These are phyloP conservation scores for Hoplodrina blanda DNA, from an alignment of 2,888 invertebrate genomes.

Conservation along the genomic window DNA sequence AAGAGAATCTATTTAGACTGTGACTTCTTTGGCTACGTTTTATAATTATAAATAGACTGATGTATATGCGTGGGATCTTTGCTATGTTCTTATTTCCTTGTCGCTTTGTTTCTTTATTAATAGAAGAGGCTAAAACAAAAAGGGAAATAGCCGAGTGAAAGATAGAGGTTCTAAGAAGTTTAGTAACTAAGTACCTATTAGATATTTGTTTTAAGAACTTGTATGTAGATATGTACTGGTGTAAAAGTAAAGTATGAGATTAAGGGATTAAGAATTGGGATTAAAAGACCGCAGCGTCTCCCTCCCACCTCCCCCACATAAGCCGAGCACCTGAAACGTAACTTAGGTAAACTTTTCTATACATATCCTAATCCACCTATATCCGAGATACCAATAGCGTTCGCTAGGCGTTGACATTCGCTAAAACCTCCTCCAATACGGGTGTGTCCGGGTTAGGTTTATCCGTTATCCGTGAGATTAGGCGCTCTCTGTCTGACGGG, in stretches of 20 bases:
- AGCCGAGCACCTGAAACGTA: slow-evolving; percentile 64
- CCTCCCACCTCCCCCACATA: slow-evolving; percentile 43
- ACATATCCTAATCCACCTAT: slow-evolving; percentile 87
- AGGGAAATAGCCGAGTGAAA: slow-evolving; percentile 1
- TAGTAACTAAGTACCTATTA: not conserved
- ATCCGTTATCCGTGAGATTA: slow-evolving; percentile 90
- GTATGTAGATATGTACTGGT: rapidly evolving
- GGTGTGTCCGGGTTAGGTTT: slow-evolving; percentile 84
- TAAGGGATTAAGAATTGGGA: not conserved
- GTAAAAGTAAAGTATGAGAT: not conserved
- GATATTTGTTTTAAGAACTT: not conserved
- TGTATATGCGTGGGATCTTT: slow-evolving; percentile 37
- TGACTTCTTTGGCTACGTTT: slow-evolving; percentile 39
- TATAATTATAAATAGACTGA: slow-evolving; percentile 38
- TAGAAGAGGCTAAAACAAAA: slow-evolving; percentile 14
- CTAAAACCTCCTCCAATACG: slow-evolving; percentile 86
- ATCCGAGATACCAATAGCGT: slow-evolving; percentile 87
- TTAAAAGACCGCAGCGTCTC: slow-evolving; percentile 15
- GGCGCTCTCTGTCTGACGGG: slow-evolving; percentile 84
- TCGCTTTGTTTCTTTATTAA: slow-evolving; percentile 18
- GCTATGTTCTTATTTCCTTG: slow-evolving; percentile 16
- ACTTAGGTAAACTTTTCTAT: slow-evolving; percentile 65
- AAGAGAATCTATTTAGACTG: slow-evolving; percentile 45
- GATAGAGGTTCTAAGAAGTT: not conserved
- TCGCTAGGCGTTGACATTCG: slow-evolving; percentile 84